phyloP scores from a whole-genome alignment of 2,113 vertebrate genomes.

The Megalops atlanticus region DNA sequence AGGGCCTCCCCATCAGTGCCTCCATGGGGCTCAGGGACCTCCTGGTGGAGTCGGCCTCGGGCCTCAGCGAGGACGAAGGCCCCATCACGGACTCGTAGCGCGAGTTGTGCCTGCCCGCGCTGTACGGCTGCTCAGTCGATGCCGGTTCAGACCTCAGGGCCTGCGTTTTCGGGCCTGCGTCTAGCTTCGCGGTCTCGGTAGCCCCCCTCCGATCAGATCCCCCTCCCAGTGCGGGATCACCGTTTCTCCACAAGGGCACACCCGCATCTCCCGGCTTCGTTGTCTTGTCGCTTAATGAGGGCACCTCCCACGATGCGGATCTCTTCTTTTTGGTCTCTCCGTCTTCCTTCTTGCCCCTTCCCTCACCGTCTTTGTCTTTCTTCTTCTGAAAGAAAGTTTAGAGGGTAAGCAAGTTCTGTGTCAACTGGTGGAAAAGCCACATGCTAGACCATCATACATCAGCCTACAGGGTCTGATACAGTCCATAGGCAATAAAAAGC shows the following conservation, averaged over 20 bases:
- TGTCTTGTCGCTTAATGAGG: background rate
- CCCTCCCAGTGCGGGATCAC: background rate
- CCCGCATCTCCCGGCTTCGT: background rate
- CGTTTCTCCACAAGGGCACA: background rate
- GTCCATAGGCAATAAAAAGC: too few relatives aligned
- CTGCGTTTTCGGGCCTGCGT: background rate
- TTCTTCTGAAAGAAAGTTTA: background rate
- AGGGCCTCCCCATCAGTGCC: constrained; percentile 39
- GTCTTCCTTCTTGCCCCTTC: background rate
- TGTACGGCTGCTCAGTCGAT: background rate
- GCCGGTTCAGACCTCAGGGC: constrained; percentile 40
- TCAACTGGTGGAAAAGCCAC: background rate
- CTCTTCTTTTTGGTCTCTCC: background rate
- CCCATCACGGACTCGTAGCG: background rate
- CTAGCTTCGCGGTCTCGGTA: background rate
- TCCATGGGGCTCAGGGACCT: constrained; percentile 58
- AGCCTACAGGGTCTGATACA: too few relatives aligned
- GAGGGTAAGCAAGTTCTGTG: background rate
- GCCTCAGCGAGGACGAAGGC: background rate
- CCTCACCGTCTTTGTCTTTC: background rate
- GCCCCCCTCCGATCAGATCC: background rate
- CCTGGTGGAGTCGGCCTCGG: background rate
- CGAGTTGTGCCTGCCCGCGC: constrained; percentile 10
- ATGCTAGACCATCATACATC: background rate
- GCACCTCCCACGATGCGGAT: background rate